Conservation (phyloP, 2,888 invertebrate genomes). For the Ceratothoa steindachneri region DNA sequence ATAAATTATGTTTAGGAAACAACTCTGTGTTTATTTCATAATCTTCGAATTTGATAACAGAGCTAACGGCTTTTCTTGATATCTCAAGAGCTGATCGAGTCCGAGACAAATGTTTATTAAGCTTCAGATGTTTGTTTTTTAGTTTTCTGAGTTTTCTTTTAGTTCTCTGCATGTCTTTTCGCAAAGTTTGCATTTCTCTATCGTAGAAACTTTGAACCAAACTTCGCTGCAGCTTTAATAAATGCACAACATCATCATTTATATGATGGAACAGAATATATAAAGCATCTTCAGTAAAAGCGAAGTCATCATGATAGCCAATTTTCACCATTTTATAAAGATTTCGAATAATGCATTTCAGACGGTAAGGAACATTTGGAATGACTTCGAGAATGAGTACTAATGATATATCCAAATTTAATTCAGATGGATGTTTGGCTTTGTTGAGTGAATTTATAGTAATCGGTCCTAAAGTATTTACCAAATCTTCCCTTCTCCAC, state of each 20-base stretch:
- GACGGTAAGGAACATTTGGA: slow-evolving; percentile 1
- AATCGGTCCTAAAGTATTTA: slow-evolving; percentile 11
- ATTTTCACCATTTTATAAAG: background rate
- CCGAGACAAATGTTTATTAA: background rate
- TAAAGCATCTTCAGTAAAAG: background rate
- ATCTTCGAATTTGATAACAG: background rate
- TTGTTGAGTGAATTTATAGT: background rate
- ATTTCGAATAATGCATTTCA: slow-evolving; percentile 2
- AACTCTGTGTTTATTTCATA: slow-evolving; percentile 5
- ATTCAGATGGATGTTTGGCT: background rate
- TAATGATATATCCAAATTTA: slow-evolving; percentile 15
- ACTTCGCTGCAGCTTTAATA: background rate
- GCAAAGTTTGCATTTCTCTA: background rate
- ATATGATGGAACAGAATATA: background rate
- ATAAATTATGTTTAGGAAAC: too few species aligned
- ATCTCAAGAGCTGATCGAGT: background rate
- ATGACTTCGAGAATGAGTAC: background rate
- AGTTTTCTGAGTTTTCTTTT: slow-evolving; percentile 2
- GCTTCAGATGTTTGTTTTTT: background rate
- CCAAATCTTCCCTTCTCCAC: slow-evolving; percentile 26
- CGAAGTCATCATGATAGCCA: slow-evolving; percentile 11
- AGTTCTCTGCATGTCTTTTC: background rate
- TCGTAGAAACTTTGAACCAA: background rate
- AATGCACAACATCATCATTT: background rate
- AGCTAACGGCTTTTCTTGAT: background rate